Conservation (phyloP, 2,888 invertebrate species). For the Agrochola lychnidis region DNA sequence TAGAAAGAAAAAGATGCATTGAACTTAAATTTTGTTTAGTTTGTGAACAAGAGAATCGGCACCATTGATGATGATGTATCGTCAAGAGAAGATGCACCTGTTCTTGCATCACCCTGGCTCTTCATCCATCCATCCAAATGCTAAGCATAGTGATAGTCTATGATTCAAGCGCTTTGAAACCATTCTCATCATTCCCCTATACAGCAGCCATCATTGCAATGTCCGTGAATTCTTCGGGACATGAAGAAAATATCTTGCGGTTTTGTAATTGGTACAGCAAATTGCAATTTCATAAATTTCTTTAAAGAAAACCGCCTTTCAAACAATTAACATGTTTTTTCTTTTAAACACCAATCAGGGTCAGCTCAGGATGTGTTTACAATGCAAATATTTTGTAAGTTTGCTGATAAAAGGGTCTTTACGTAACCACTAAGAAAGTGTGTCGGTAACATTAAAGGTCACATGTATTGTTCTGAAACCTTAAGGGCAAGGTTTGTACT, state of each 20-base stretch:
- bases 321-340: constrained; percentile 42
- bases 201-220: neutral
- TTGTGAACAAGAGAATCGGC: too few species aligned
- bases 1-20: too few species aligned
- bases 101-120: too few species aligned
- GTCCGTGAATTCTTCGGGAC: neutral
- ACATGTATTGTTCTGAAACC: constrained; percentile 58
- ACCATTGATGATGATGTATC: too few species aligned
- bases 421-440: constrained; percentile 68
- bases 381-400: constrained; percentile 61
- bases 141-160: neutral
- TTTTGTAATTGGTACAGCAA: constrained; percentile 2
- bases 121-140: too few species aligned
- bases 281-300: constrained; percentile 11
- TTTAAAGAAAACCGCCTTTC: constrained; percentile 14
- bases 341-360: constrained; percentile 28
- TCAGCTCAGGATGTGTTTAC: constrained; percentile 53
- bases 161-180: neutral
- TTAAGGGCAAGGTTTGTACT: constrained; percentile 57
- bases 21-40: too few species aligned
- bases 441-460: constrained; percentile 65
- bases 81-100: too few species aligned
- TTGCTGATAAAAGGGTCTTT: constrained; percentile 58
- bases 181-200: neutral
- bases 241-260: neutral